Conservation (phyloP, 1,140 invertebrate species). For the Pseudomyrmex concolor region DNA sequence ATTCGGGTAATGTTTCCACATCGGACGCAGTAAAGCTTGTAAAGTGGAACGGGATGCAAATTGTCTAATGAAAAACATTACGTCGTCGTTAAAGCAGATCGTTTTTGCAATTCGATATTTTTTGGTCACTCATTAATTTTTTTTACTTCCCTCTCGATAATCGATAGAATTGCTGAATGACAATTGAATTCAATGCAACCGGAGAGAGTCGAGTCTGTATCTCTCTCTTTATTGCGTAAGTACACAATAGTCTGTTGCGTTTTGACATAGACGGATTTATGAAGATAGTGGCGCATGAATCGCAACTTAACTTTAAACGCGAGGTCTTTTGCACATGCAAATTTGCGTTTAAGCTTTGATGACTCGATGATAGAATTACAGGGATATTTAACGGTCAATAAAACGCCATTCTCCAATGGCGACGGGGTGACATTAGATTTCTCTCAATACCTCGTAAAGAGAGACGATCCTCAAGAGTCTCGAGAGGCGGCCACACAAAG, state of each 20-base stretch:
- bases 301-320: constrained; percentile 31
- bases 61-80: too few species aligned
- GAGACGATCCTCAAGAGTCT: not conserved
- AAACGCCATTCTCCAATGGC: not conserved
- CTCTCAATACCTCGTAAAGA: constrained; percentile 26
- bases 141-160: not conserved
- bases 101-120: not conserved
- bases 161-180: not conserved
- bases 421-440: constrained; percentile 63
- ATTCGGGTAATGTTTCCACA: not conserved
- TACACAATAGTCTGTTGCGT: not conserved
- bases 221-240: not conserved
- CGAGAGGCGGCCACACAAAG: constrained; percentile 44
- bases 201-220: not conserved
- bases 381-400: constrained; percentile 24
- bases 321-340: constrained; percentile 53
- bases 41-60: too few species aligned
- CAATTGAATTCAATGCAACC: not conserved
- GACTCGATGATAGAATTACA: constrained; percentile 47
- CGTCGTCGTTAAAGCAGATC: not conserved
- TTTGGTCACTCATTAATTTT: not conserved
- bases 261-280: constrained; percentile 38
- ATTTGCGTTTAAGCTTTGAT: constrained; percentile 20
- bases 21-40: too few species aligned
- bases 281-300: constrained; percentile 8